phyloP scores from a whole-genome alignment of 2,797 vertebrate genomes.

The Prionace glauca region DNA sequence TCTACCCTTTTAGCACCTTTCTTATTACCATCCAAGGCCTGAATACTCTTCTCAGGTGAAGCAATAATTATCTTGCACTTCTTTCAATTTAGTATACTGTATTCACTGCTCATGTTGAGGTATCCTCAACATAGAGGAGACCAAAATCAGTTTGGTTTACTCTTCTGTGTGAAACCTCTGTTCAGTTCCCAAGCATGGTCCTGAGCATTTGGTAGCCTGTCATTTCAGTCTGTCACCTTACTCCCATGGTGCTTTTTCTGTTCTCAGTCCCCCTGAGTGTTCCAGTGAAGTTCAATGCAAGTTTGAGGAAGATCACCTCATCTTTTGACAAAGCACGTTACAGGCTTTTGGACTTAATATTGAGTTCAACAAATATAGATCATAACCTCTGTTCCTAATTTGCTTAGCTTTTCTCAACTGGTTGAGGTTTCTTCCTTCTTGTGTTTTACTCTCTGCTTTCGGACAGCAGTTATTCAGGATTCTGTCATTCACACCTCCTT shows the following conservation, averaged over 20 bases:
- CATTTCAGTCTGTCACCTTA: not conserved
- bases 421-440: not conserved
- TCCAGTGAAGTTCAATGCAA: not conserved
- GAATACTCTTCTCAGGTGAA: not conserved
- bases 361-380: not conserved
- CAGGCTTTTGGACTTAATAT: not conserved
- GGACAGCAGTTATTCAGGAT: not conserved
- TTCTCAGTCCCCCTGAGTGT: not conserved
- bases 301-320: not conserved
- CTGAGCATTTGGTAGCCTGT: not conserved
- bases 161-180: not conserved
- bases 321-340: not conserved
- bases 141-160: not conserved
- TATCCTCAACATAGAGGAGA: not conserved
- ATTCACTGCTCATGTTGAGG: not conserved
- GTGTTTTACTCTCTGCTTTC: not conserved
- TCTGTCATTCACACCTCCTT: not conserved
- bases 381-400: not conserved
- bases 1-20: not conserved
- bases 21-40: not conserved
- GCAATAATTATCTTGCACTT: not conserved
- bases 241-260: not conserved
- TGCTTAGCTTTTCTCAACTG: not conserved
- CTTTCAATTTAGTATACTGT: not conserved
- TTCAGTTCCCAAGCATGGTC: not conserved